Evolutionary conservation across 2,888 invertebrate genomes (phyloP).

Genomic region (Bruchidius siliquastri): DNA sequence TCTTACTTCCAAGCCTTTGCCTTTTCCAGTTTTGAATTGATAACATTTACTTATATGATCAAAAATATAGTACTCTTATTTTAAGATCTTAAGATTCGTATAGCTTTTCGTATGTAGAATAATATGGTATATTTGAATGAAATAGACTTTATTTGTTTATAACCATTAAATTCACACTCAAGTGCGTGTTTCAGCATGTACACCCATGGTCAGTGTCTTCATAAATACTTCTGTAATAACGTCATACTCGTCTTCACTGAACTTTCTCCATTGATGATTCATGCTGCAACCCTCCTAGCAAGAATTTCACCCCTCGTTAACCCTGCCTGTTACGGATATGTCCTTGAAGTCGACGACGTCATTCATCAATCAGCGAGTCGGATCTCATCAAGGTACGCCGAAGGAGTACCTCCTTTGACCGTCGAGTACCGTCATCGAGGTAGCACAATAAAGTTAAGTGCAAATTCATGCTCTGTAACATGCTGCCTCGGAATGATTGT

Average conservation of each 20-base stretch:
- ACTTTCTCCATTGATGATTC: not conserved
- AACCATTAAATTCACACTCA: too few relatives aligned
- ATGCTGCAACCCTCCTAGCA: not conserved
- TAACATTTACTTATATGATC: too few relatives aligned
- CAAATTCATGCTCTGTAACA: conserved; percentile 42
- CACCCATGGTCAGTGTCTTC: too few relatives aligned
- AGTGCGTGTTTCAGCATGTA: too few relatives aligned
- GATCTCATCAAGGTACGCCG: not conserved
- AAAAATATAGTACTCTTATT: too few relatives aligned
- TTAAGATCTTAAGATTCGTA: too few relatives aligned
- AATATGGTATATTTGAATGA: too few relatives aligned
- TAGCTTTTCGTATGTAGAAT: too few relatives aligned
- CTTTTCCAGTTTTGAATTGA: too few relatives aligned
- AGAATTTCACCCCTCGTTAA: not conserved
- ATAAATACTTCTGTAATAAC: not conserved
- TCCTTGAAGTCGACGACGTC: not conserved
- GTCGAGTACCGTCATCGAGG: not conserved
- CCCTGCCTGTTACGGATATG: not conserved
- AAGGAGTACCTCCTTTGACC: not conserved
- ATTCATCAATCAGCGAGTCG: not conserved
- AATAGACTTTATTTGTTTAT: too few relatives aligned
- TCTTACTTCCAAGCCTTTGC: too few relatives aligned
- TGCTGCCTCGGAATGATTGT: not conserved
- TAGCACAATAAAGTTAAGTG: conserved; percentile 44
- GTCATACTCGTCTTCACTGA: not conserved